A percentile compares a stretch with the other conserved stretches of the same genome.
These are phyloP conservation scores for Cercocebus atys DNA, from an alignment of 2,113 vertebrate species.

Conservation along the genomic window DNA sequence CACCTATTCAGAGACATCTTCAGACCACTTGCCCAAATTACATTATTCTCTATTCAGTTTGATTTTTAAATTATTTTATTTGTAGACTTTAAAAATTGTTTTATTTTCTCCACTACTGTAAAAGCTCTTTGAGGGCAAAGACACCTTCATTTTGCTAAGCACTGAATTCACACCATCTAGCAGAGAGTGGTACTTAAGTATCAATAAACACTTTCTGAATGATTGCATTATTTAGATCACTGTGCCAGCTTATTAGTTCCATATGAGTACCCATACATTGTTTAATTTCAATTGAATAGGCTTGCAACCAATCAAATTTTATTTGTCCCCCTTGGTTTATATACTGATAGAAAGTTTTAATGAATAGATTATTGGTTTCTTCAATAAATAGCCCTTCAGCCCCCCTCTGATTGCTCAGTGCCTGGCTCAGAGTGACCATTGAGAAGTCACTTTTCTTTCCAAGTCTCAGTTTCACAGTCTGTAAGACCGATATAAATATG, in stretches of 20 bases:
- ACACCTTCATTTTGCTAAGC: neutral
- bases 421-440: neutral
- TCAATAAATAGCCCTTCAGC: neutral
- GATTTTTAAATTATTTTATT: conserved; percentile 30
- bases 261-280: neutral
- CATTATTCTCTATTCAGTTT: neutral
- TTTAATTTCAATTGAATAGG: neutral
- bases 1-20: neutral
- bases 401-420: neutral
- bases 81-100: neutral
- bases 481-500: neutral
- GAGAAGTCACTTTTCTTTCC: neutral
- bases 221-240: neutral
- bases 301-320: conserved; percentile 13
- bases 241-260: neutral
- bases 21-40: neutral
- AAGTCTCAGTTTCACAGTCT: neutral
- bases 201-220: neutral
- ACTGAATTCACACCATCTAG: neutral
- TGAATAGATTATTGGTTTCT: neutral
- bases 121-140: neutral
- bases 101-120: neutral
- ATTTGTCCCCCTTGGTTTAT: neutral
- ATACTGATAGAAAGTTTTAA: neutral
- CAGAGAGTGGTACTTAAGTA: neutral